Conservation (phyloP, 2,888 invertebrate species). For the Philaethria dido region DNA sequence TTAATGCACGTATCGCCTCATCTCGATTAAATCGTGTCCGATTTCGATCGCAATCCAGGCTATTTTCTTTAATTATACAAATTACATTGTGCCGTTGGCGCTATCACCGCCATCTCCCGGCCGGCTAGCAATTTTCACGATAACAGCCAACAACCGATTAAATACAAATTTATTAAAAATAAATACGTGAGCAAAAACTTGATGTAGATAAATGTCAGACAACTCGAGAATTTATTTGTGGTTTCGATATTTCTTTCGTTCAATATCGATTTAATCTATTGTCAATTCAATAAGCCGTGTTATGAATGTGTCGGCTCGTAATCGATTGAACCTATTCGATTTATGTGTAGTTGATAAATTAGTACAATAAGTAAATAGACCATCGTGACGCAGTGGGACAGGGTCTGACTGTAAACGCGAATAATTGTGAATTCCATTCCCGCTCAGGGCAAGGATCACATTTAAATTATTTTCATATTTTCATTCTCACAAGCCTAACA, state of each 20-base stretch:
- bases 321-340: constrained; percentile 36
- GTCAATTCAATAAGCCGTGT: constrained; percentile 44
- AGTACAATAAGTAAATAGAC: too few species aligned
- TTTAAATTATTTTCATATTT: too few species aligned
- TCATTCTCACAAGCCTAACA: too few species aligned
- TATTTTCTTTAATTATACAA: constrained; percentile 80
- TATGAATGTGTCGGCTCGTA: constrained; percentile 42
- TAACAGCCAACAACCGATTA: constrained; percentile 68
- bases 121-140: constrained; percentile 73
- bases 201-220: constrained; percentile 68
- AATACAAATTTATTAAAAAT: constrained; percentile 74
- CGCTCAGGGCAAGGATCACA: too few species aligned
- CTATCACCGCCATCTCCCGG: constrained; percentile 69
- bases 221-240: constrained; percentile 70
- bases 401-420: too few species aligned
- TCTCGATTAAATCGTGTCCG: constrained; percentile 64
- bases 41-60: constrained; percentile 67
- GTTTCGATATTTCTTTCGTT: constrained; percentile 74
- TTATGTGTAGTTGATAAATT: background rate
- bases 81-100: constrained; percentile 68
- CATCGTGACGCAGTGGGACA: too few species aligned
- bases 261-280: constrained; percentile 61
- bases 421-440: too few species aligned
- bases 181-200: constrained; percentile 67
- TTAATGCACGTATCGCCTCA: constrained; percentile 39